Conservation (phyloP, 2,113 vertebrate species). For the Triplophysa siluroides region DNA sequence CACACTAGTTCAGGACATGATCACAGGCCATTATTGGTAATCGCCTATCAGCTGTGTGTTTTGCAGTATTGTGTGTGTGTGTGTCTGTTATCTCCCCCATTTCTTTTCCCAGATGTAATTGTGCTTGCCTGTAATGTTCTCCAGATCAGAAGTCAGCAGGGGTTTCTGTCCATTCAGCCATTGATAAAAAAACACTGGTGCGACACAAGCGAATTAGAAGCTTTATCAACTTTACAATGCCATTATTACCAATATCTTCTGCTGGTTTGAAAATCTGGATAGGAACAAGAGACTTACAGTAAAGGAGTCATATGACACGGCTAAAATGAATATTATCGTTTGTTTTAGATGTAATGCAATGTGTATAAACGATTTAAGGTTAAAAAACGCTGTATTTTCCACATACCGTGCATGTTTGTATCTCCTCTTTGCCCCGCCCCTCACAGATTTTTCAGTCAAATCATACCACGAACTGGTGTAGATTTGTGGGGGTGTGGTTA, state of each 20-base stretch:
- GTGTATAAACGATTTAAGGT: too few relatives aligned
- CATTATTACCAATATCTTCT: constrained; percentile 29
- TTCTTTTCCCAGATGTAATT: constrained; percentile 17
- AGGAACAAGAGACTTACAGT: too few relatives aligned
- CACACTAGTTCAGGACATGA: constrained; percentile 26
- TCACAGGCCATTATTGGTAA: constrained; percentile 47
- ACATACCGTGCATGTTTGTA: too few relatives aligned
- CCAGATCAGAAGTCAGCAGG: not conserved
- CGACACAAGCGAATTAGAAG: not conserved
- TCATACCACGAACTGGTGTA: too few relatives aligned
- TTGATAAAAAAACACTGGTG: constrained; percentile 27
- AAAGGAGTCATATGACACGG: too few relatives aligned
- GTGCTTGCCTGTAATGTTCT: constrained; percentile 19
- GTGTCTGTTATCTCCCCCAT: not conserved
- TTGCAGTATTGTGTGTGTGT: constrained; percentile 28
- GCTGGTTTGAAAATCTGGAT: not conserved
- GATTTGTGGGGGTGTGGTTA: too few relatives aligned
- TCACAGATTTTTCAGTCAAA: too few relatives aligned
- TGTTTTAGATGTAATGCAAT: too few relatives aligned
- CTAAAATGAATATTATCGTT: too few relatives aligned
- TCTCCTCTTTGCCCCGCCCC: too few relatives aligned
- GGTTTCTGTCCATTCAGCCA: constrained; percentile 10
- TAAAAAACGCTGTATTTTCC: too few relatives aligned
- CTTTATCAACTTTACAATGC: constrained; percentile 28
- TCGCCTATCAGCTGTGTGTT: constrained; percentile 16